These are phyloP conservation scores for Mobula hypostoma DNA, from an alignment of 2,113 vertebrate genomes.

Conservation along the genomic window DNA sequence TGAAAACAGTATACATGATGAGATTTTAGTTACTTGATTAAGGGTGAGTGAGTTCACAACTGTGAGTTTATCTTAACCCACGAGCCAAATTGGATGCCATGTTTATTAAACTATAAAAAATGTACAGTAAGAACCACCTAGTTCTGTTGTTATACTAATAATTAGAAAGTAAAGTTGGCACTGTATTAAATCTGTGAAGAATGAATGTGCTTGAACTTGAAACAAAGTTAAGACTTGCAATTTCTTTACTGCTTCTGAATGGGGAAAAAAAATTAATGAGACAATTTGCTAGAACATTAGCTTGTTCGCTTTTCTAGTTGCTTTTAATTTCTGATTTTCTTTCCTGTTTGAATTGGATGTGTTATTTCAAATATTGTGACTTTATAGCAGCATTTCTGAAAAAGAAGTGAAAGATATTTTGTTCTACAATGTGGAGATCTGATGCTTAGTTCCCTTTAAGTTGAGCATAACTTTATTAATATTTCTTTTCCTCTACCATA, in stretches of 20 bases:
- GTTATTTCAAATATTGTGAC: background rate
- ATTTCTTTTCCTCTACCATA: conserved; percentile 52
- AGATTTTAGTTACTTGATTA: background rate
- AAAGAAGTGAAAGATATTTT: background rate
- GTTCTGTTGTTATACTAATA: too few relatives aligned
- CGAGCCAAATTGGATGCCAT: too few relatives aligned
- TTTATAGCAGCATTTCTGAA: background rate
- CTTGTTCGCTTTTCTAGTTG: background rate
- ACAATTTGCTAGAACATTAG: background rate
- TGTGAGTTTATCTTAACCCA: background rate
- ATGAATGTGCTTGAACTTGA: background rate
- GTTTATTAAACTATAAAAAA: background rate
- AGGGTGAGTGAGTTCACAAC: background rate
- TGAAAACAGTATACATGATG: too few relatives aligned
- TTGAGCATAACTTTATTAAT: conserved; percentile 56
- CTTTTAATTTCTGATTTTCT: background rate
- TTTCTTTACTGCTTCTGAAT: background rate
- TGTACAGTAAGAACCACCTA: background rate
- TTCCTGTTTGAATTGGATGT: background rate
- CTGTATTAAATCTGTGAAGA: background rate
- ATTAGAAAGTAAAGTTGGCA: background rate
- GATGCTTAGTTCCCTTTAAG: conserved; percentile 40
- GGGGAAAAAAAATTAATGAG: background rate
- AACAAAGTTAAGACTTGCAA: background rate
- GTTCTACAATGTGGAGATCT: background rate